These are phyloP conservation scores for Volucella inflata DNA, from an alignment of 2,888 invertebrate genomes.

Conservation along the genomic window DNA sequence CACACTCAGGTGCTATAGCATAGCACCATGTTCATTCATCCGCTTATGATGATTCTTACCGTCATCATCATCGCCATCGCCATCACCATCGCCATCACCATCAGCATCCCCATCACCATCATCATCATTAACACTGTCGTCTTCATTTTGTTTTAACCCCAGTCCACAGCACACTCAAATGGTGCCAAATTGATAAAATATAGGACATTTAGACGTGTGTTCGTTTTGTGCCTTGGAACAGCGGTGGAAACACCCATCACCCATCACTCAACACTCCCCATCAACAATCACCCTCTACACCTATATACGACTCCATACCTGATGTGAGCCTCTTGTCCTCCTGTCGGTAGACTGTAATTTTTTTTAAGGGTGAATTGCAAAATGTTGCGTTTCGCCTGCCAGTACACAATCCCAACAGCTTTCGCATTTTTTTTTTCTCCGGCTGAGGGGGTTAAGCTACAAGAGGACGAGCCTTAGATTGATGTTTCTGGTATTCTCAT, in stretches of 20 bases:
- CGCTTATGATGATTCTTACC: constrained; percentile 22
- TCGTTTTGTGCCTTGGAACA: neutral
- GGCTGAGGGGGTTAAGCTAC: constrained; percentile 9
- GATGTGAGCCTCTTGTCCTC: constrained; percentile 10
- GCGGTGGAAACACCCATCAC: no score
- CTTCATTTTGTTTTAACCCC: neutral
- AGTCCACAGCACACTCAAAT: constrained; percentile 31
- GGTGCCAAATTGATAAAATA: constrained; percentile 54
- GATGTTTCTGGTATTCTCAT: constrained; percentile 25
- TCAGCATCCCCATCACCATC: constrained; percentile 8
- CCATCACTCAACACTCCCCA: no score
- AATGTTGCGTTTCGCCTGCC: constrained; percentile 15
- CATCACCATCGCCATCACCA: neutral
- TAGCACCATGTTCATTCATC: constrained; percentile 13
- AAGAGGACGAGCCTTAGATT: constrained; percentile 33
- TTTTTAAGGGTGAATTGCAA: constrained; percentile 27
- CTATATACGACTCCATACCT: no score
- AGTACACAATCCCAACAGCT: neutral
- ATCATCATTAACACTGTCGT: neutral
- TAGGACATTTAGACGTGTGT: constrained; percentile 52
- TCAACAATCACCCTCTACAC: no score
- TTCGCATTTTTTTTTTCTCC: constrained; percentile 8
- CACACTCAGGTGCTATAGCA: constrained; percentile 33
- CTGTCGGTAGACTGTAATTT: constrained; percentile 1
- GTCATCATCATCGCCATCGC: constrained; percentile 17